phyloP scores from a whole-genome alignment of 2,797 vertebrate species.

The Holocentrus rufus region DNA sequence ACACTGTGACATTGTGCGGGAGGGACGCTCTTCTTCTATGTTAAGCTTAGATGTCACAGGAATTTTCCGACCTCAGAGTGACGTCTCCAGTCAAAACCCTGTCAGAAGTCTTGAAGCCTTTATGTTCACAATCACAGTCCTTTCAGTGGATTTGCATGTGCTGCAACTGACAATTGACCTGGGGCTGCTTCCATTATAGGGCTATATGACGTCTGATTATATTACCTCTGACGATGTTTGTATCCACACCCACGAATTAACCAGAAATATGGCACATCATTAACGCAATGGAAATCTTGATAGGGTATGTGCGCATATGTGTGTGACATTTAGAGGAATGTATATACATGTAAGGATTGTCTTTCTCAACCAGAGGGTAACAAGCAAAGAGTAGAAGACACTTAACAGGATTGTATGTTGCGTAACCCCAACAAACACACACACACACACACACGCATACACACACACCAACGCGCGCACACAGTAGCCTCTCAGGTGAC shows the following conservation, averaged over 20 bases:
- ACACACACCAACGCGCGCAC: slow-evolving; percentile 18
- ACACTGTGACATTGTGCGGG: slow-evolving; percentile 12
- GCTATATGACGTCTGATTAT: background rate
- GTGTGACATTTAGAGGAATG: slow-evolving; percentile 13
- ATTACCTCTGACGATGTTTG: background rate
- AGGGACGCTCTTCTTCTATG: too few relatives aligned
- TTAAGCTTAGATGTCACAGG: too few relatives aligned
- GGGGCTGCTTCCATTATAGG: background rate
- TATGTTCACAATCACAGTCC: slow-evolving; percentile 1
- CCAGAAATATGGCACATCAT: slow-evolving; percentile 14
- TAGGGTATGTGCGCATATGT: background rate
- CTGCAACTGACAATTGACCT: background rate
- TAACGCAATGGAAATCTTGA: slow-evolving; percentile 19
- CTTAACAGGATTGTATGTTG: slow-evolving; percentile 45
- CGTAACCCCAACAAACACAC: slow-evolving; percentile 34
- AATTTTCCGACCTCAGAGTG: slow-evolving; percentile 8
- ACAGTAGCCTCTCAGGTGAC: slow-evolving; percentile 65
- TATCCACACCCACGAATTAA: slow-evolving; percentile 16
- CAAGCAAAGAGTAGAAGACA: slow-evolving; percentile 36
- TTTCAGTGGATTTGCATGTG: background rate
- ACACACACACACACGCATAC: slow-evolving; percentile 38
- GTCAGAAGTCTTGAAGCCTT: slow-evolving; percentile 16
- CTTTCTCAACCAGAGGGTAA: slow-evolving; percentile 11
- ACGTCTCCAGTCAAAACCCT: slow-evolving; percentile 15
- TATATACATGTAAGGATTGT: slow-evolving; percentile 3